A percentile compares a stretch with the other conserved stretches of the same genome.
Conservation (phyloP, 1,140 invertebrate species). For the Chironomus striatipennis region DNA sequence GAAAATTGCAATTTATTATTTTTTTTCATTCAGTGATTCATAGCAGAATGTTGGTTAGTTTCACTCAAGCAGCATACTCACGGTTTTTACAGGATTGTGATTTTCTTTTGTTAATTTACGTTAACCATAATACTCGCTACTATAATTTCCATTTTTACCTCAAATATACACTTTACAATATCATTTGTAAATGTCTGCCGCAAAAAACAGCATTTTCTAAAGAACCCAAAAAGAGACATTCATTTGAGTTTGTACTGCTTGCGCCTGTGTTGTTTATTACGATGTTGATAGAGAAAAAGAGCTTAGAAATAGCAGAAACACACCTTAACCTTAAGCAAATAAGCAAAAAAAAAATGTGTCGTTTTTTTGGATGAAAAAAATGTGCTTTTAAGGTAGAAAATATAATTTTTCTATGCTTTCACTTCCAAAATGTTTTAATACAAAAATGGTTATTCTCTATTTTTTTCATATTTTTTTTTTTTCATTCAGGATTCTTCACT, state of each 20-base stretch:
- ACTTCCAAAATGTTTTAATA: background rate
- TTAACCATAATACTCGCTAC: too few relatives aligned
- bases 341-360: background rate
- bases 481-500: background rate
- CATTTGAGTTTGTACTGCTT: too few relatives aligned
- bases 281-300: background rate
- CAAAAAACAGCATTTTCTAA: too few relatives aligned
- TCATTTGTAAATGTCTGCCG: background rate
- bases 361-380: too few relatives aligned
- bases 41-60: too few relatives aligned
- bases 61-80: too few relatives aligned
- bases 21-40: too few relatives aligned
- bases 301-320: background rate
- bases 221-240: too few relatives aligned
- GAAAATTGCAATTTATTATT: too few relatives aligned
- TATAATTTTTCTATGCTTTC: background rate
- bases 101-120: too few relatives aligned
- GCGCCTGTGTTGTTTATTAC: background rate
- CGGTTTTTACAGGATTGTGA: too few relatives aligned
- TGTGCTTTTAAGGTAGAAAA: background rate
- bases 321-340: slow-evolving; percentile 12
- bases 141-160: background rate
- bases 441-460: background rate
- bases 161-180: background rate
- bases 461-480: background rate